Conservation (phyloP, 2,888 invertebrate species). For the Dendrolimus houi region DNA sequence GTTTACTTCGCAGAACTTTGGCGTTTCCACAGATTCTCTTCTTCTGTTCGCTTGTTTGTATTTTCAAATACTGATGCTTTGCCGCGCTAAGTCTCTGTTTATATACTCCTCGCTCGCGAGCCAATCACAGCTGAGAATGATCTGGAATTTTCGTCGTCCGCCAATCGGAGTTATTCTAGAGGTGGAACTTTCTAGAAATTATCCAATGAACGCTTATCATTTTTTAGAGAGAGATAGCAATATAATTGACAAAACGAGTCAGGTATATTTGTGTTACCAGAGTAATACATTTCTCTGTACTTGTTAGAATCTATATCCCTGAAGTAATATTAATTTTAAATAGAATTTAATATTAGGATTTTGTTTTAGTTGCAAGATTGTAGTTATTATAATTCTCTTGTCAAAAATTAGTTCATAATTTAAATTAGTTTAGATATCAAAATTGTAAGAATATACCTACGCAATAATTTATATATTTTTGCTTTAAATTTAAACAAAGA, state of each 20-base stretch:
- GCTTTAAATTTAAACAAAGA: too few relatives aligned
- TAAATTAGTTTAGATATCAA: too few relatives aligned
- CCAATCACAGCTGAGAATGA: slow-evolving; percentile 40
- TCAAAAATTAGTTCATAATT: too few relatives aligned
- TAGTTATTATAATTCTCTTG: too few relatives aligned
- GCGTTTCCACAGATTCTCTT: slow-evolving; percentile 28
- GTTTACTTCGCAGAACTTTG: slow-evolving; percentile 12
- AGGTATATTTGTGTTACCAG: slow-evolving; percentile 1
- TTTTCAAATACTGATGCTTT: slow-evolving; percentile 55
- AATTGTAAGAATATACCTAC: too few relatives aligned
- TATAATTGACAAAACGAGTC: slow-evolving; percentile 16
- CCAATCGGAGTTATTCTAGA: slow-evolving; percentile 31
- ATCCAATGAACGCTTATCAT: slow-evolving; percentile 24
- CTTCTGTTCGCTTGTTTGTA: slow-evolving; percentile 29
- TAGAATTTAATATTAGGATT: too few relatives aligned
- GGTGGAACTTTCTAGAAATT: slow-evolving; percentile 36
- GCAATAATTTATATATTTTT: too few relatives aligned
- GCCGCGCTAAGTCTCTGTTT: slow-evolving; percentile 35
- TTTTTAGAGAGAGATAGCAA: slow-evolving; percentile 17
- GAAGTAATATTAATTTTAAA: too few relatives aligned
- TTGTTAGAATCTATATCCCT: too few relatives aligned
- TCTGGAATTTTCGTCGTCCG: slow-evolving; percentile 29
- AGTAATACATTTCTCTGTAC: slow-evolving; percentile 1
- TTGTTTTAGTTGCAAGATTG: too few relatives aligned
- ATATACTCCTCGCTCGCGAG: slow-evolving; percentile 25